phyloP scores from a whole-genome alignment of 2,113 vertebrate species.

The Elgaria multicarinata region DNA sequence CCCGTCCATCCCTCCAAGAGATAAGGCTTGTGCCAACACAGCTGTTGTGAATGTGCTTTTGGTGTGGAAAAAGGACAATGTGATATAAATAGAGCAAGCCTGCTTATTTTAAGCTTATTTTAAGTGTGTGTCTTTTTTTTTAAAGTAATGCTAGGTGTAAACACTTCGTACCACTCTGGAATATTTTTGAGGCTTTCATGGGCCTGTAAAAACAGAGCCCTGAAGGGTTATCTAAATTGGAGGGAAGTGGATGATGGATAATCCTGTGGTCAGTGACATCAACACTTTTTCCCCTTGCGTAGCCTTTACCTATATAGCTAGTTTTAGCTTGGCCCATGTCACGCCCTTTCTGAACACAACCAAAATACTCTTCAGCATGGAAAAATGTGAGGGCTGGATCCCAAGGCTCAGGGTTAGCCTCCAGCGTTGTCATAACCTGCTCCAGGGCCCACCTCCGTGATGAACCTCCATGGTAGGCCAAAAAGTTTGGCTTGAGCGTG shows the following conservation, averaged over 20 bases:
- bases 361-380: background rate
- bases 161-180: background rate
- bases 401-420: background rate
- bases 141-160: conserved; percentile 3
- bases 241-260: background rate
- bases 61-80: conserved; percentile 29
- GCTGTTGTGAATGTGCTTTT: conserved; percentile 47
- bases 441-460: background rate
- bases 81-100: conserved; percentile 60
- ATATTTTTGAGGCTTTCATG: background rate
- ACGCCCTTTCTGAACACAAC: background rate
- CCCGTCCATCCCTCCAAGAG: accelerated
- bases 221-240: background rate
- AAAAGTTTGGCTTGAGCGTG: background rate
- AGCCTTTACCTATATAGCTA: background rate
- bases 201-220: background rate
- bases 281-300: background rate
- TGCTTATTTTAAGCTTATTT: conserved; percentile 57
- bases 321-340: background rate
- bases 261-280: background rate
- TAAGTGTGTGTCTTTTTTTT: background rate
- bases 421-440: background rate
- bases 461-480: background rate
- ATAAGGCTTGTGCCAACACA: background rate
- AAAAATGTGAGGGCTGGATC: background rate